Percentiles rank a stretch among this genome's conserved stretches.
phyloP scores from a whole-genome alignment of 2,888 invertebrate species.

The Epinotia ramella region DNA sequence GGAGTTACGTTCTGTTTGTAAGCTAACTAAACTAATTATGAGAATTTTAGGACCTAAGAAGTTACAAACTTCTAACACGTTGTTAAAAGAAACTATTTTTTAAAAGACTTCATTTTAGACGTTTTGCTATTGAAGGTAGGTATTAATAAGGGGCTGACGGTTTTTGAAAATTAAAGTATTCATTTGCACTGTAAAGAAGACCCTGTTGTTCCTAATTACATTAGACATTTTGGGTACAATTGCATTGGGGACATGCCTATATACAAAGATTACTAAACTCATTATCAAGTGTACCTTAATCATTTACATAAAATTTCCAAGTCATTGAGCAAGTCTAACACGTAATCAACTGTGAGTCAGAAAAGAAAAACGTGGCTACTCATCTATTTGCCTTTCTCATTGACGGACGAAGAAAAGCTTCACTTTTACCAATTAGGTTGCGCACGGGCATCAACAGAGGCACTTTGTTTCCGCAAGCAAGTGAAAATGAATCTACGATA shows the following conservation, averaged over 20 bases:
- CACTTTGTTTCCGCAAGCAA: slow-evolving; percentile 78
- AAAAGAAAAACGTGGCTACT: slow-evolving; percentile 60
- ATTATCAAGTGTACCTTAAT: slow-evolving; percentile 8
- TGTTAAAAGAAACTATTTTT: no score
- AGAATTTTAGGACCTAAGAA: background rate
- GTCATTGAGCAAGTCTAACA: slow-evolving; percentile 57
- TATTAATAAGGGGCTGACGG: no score
- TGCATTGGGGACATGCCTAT: slow-evolving; percentile 6
- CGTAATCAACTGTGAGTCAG: slow-evolving; percentile 63
- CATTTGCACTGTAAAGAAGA: background rate
- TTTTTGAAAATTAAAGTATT: background rate
- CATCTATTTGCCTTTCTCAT: slow-evolving; percentile 68
- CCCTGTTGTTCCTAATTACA: background rate
- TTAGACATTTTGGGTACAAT: background rate
- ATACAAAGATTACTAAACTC: slow-evolving; percentile 4
- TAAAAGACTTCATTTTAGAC: no score
- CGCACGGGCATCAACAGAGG: slow-evolving; percentile 64
- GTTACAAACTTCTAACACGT: background rate
- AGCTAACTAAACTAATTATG: background rate
- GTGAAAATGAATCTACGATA: slow-evolving; percentile 72
- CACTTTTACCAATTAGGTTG: slow-evolving; percentile 82
- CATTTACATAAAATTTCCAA: slow-evolving; percentile 43
- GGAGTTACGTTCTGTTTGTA: slow-evolving; percentile 19
- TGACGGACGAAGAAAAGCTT: slow-evolving; percentile 69
- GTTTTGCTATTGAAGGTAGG: no score